Evolutionary conservation across 2,797 vertebrate genomes (phyloP).

Genomic region (Notamacropus eugenii): DNA sequence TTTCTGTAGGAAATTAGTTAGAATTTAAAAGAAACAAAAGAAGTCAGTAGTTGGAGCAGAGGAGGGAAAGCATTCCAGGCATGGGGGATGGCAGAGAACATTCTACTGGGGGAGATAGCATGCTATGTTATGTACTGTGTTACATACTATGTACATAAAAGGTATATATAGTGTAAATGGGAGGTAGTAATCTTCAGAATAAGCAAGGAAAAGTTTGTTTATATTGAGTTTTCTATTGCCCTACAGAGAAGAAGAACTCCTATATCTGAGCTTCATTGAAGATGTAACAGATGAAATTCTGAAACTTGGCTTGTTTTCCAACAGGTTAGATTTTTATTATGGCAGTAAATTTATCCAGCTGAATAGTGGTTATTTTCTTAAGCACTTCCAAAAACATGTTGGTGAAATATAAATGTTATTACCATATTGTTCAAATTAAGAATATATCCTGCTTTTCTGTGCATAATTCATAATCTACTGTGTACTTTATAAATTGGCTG

Average conservation of each 20-base stretch:
- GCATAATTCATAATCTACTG: neutral
- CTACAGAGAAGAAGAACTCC: constrained; percentile 92
- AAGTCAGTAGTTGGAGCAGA: neutral
- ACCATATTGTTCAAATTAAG: neutral
- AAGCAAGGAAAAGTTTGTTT: constrained; percentile 32
- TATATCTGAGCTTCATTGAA: constrained; percentile 94
- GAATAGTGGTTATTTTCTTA: neutral
- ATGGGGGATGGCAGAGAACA: neutral
- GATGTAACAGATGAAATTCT: constrained; percentile 95
- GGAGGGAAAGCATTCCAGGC: neutral
- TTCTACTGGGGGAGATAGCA: neutral
- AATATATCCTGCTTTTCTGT: neutral
- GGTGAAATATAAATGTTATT: neutral
- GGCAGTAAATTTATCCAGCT: neutral
- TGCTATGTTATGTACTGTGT: too few species aligned
- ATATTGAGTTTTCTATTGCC: constrained; percentile 51
- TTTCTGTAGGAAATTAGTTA: neutral
- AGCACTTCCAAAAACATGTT: neutral
- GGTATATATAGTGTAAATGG: neutral
- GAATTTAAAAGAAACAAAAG: neutral
- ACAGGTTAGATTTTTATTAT: constrained; percentile 88
- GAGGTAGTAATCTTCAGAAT: neutral
- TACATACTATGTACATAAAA: neutral
- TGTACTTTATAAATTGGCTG: neutral
- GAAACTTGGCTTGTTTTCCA: constrained; percentile 91